Evolutionary conservation across 2,797 vertebrate genomes (phyloP).

Genomic region (Hoplostethus atlanticus): DNA sequence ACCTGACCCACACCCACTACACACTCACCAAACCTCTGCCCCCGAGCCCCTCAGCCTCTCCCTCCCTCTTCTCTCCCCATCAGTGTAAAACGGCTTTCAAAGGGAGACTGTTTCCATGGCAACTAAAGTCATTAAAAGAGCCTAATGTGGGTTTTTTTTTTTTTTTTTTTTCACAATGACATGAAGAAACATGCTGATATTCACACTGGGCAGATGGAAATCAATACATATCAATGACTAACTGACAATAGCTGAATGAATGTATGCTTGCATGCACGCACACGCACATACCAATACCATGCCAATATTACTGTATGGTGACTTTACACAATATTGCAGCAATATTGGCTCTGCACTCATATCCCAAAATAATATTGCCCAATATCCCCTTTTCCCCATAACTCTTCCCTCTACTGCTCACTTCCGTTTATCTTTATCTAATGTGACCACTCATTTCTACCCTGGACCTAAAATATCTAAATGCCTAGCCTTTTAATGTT

Average conservation of each 20-base stretch:
- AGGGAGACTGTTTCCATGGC: conserved; percentile 80
- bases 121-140: conserved; percentile 81
- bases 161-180: conserved; percentile 56
- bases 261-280: not conserved
- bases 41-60: conserved; percentile 52
- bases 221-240: conserved; percentile 40
- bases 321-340: too few species aligned
- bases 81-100: conserved; percentile 56
- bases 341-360: not conserved
- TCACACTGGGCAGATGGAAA: conserved; percentile 26
- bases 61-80: conserved; percentile 42
- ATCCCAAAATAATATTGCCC: too few species aligned
- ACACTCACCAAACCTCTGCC: conserved; percentile 33
- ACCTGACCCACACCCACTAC: conserved; percentile 22
- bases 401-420: not conserved
- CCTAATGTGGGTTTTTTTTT: conserved; percentile 41
- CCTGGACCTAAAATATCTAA: not conserved
- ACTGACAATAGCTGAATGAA: conserved; percentile 9
- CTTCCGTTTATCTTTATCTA: too few species aligned
- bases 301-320: too few species aligned
- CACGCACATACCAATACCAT: not conserved
- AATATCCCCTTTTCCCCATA: not conserved
- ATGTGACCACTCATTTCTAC: not conserved
- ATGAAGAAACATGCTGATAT: conserved; percentile 57
- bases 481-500: not conserved